A percentile compares a stretch with the other conserved stretches of the same genome.
Evolutionary conservation across 2,113 vertebrate species (phyloP).

Genomic region (Dicrurus megarhynchus): DNA sequence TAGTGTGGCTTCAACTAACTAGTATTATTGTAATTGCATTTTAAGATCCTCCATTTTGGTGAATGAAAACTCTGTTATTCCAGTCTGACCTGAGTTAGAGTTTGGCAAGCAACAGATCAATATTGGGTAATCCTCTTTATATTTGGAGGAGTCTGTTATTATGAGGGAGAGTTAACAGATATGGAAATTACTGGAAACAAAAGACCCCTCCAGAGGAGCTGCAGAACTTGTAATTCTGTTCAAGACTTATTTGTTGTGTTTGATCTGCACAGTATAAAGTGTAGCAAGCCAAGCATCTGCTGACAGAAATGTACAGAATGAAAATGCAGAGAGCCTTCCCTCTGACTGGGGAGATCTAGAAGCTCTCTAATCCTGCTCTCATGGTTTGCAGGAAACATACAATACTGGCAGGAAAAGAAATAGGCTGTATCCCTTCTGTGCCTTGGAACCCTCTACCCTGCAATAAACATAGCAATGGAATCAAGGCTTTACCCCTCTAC

Average conservation of each 20-base stretch:
- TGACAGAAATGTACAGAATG: neutral
- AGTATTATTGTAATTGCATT: neutral
- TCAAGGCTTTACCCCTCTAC: neutral
- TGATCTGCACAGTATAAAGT: neutral
- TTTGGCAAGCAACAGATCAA: neutral
- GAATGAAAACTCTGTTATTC: neutral
- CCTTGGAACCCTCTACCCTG: neutral
- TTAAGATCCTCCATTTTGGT: neutral
- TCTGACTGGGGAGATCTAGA: neutral
- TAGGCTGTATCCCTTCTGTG: neutral
- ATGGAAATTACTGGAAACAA: neutral
- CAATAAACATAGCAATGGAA: neutral
- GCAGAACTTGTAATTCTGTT: neutral
- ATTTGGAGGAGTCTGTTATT: neutral
- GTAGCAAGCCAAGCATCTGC: neutral
- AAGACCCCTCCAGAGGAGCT: neutral
- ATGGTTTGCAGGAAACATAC: neutral
- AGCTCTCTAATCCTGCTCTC: neutral
- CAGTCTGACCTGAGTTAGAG: neutral
- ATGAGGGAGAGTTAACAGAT: neutral
- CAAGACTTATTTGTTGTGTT: neutral
- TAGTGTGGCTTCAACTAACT: neutral
- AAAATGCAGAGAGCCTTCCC: neutral
- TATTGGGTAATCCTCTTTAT: neutral
- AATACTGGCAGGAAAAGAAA: neutral